Base-by-base conservation (phyloP, 2,797 vertebrate species). In the Acrossocheilus wenchowensis region DNA sequence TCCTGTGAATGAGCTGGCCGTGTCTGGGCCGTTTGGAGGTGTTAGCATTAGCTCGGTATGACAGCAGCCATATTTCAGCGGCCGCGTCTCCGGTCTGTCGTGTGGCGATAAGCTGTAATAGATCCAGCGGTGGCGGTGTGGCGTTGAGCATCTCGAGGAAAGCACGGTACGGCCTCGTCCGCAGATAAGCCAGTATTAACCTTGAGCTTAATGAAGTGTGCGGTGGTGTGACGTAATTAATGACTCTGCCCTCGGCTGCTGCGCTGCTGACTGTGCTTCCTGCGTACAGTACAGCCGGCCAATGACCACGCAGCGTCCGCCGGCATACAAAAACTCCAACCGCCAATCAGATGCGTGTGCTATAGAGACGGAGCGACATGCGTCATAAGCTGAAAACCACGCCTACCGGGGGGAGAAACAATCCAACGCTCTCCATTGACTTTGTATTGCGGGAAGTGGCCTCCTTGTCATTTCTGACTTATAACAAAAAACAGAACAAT, bases 61-160 rank as follows among this genome's bases (percentile, higher is more conserved):
- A 98, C 97, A 99, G 96, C 3, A 89, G 94, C 93, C 95, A 97
- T 99, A 97, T 97, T 97, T 98, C 97, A 99, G 83, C 54, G 85
- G 92, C 85, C 6, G 64, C 6, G 64, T 66, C 64, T 66, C 30
- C 15, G 30, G 30, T 94, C 97, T 99, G 97, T 94, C 91, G 95
- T 94, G 93, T 81, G 66, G 92, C 96, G 98, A 99, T 99, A 99
- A 99, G 97, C 96, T 92, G 91, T 97, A 97, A 98, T 97, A 97
- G 96, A 98, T 98, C 96, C 96, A 93, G n/a, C 30, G 84, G 90
- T 94, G 48, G 92, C 90, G 93, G 95, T 90, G 94, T 4, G 21
- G 21, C 23, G 23, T 23, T 60, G 23, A 96, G 95, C 96, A 91
- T 92, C 92, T 94, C 94, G 92, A 94, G 94, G 95, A 95, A 95